Evolutionary conservation across 2,888 invertebrate species (phyloP).

Genomic region (Elegia similella): DNA sequence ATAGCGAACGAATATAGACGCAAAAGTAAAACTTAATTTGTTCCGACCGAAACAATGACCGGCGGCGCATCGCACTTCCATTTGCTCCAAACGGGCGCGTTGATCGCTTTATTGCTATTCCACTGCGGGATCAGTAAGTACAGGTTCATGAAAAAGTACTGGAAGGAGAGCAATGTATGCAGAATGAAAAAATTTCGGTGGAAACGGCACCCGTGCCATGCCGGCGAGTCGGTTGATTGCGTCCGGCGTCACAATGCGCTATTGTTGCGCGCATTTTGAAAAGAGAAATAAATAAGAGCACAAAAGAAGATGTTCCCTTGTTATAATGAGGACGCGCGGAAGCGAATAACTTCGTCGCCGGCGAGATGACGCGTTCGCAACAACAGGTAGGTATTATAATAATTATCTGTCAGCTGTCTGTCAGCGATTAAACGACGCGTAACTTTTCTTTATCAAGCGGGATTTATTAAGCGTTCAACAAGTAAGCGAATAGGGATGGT

Average conservation of each 20-base stretch:
- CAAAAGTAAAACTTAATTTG: conserved; percentile 20
- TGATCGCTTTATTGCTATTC: not conserved
- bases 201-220: not conserved
- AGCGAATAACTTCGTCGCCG: conserved; percentile 24
- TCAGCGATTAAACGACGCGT: not conserved
- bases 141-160: not conserved
- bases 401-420: not conserved
- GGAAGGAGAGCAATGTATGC: not conserved
- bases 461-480: too few species aligned
- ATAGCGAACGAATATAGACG: conserved; percentile 24
- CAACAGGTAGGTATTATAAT: not conserved
- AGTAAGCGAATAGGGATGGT: too few species aligned
- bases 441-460: not conserved
- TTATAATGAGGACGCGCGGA: conserved; percentile 30
- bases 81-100: not conserved
- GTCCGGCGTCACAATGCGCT: conserved; percentile 36
- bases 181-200: not conserved
- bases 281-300: conserved; percentile 31
- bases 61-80: conserved; percentile 5
- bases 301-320: conserved; percentile 32
- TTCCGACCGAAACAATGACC: conserved; percentile 17
- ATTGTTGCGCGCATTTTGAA: conserved; percentile 29
- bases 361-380: not conserved
- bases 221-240: conserved; percentile 19
- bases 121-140: not conserved